Evolutionary conservation across 2,113 vertebrate species (phyloP).

Genomic region (Scomber colias): DNA sequence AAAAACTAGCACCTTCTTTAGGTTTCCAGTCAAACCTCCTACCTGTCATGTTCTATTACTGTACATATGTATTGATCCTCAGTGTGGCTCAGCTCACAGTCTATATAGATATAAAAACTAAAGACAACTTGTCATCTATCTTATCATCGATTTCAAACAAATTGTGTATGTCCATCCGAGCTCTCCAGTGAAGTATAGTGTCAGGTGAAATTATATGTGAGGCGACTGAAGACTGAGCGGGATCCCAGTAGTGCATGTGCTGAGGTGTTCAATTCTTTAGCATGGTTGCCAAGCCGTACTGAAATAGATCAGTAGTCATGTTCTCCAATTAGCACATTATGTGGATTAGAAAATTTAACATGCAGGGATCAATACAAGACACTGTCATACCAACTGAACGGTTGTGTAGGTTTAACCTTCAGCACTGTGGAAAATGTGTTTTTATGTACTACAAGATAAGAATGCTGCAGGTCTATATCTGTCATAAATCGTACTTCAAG

Average conservation of each 20-base stretch:
- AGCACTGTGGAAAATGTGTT: not conserved
- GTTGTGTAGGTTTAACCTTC: not conserved
- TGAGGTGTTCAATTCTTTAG: not conserved
- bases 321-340: conserved; percentile 48
- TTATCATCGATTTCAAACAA: conserved; percentile 26
- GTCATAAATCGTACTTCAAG: conserved; percentile 25
- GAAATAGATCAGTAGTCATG: conserved; percentile 55
- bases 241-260: not conserved
- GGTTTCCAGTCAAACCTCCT: not conserved
- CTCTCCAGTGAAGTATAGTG: not conserved
- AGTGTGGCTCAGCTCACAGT: conserved; percentile 11
- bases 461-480: not conserved
- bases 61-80: conserved; percentile 41
- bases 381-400: not conserved
- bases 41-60: not conserved
- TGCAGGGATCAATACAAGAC: conserved; percentile 27
- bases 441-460: conserved; percentile 8
- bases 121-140: conserved; percentile 2
- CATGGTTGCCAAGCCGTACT: conserved; percentile 28
- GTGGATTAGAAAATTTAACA: conserved; percentile 28
- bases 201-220: not conserved
- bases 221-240: not conserved
- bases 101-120: not conserved
- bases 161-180: conserved; percentile 14
- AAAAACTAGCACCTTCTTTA: not conserved